Evolutionary conservation across 2,888 invertebrate genomes (phyloP).

Genomic region (Aspidapion aeneum): DNA sequence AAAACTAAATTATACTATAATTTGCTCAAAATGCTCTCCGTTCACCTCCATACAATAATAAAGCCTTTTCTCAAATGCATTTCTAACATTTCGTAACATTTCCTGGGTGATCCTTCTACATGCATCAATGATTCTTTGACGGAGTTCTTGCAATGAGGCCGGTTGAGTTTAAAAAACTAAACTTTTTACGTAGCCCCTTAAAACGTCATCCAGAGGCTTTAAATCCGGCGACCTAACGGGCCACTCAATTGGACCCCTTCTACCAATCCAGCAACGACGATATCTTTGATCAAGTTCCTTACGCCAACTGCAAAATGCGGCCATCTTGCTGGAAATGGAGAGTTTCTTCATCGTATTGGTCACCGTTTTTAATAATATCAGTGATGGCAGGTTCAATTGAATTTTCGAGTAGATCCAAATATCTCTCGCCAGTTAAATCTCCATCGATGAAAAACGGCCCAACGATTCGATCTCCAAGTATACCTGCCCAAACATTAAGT

Average conservation of each 20-base stretch:
- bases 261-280: background rate
- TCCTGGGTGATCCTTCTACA: background rate
- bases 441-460: background rate
- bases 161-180: background rate
- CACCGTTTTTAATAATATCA: background rate
- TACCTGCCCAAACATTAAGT: constrained; percentile 1
- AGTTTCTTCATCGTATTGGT: background rate
- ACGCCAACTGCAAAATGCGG: too few species aligned
- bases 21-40: background rate
- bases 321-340: background rate
- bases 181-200: background rate
- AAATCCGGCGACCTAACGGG: background rate
- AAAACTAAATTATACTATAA: background rate
- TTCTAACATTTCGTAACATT: background rate
- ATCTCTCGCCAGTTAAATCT: background rate
- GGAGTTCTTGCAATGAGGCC: constrained; percentile 2
- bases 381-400: background rate
- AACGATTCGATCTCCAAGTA: background rate
- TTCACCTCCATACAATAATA: background rate
- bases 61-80: background rate
- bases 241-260: background rate
- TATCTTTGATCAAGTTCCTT: background rate
- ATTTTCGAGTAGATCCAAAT: background rate
- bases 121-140: background rate
- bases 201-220: background rate